Percentiles rank a stretch among this genome's conserved stretches.
phyloP scores from a whole-genome alignment of 2,113 vertebrate species.

The Passer montanus region DNA sequence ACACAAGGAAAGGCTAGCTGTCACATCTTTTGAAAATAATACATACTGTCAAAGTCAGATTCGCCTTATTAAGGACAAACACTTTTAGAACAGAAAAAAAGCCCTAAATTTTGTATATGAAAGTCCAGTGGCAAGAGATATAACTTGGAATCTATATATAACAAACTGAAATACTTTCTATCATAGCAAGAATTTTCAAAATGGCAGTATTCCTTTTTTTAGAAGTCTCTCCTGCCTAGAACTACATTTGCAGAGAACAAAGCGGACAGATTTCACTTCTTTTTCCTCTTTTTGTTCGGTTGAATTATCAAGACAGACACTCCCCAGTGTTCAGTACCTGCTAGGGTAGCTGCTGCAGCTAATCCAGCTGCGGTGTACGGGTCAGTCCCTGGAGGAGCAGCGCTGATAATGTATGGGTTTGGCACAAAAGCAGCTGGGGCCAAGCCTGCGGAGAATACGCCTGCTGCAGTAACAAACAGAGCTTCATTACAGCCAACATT shows the following conservation, averaged over 20 bases:
- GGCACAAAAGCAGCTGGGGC: conserved; percentile 96
- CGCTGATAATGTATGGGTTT: conserved; percentile 98
- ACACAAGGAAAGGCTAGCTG: not conserved
- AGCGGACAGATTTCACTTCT: not conserved
- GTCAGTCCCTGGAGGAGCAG: conserved; percentile 92
- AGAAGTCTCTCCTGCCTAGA: not conserved
- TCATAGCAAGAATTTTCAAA: not conserved
- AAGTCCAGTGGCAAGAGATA: not conserved
- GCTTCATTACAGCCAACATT: conserved; percentile 53
- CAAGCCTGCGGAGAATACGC: conserved; percentile 89
- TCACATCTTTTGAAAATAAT: not conserved
- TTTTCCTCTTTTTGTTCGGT: not conserved
- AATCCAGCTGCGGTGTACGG: conserved; percentile 94
- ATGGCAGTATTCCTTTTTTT: not conserved
- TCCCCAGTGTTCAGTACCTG: conserved; percentile 76
- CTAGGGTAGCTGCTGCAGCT: conserved; percentile 93
- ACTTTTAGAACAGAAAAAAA: not conserved
- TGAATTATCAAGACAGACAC: not conserved
- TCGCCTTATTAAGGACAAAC: not conserved
- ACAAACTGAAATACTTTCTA: not conserved
- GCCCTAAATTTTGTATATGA: not conserved
- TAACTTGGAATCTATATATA: not conserved
- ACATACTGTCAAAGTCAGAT: not conserved
- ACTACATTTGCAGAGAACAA: not conserved
- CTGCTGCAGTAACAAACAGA: conserved; percentile 75